phyloP scores from a whole-genome alignment of 2,797 vertebrate species.

The Petrocephalus schoutedeni region DNA sequence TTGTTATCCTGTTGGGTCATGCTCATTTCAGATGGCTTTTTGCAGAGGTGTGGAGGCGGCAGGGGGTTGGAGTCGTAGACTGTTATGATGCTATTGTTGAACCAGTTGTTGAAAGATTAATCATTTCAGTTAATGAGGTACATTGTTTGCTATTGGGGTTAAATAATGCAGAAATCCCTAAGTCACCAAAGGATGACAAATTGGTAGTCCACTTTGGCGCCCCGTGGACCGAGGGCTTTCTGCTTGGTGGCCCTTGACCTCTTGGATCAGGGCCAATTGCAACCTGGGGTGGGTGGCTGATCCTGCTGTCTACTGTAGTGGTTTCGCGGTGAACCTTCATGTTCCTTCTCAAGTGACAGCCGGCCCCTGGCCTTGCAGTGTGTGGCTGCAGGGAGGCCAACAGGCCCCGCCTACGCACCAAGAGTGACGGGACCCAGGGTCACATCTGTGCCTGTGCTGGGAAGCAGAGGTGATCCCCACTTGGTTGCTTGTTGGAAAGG shows the following conservation, averaged over 20 bases:
- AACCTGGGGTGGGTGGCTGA: neutral
- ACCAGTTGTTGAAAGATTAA: slow-evolving; percentile 1
- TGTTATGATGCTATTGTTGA: neutral
- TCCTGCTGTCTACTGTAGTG: neutral
- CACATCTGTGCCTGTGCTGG: neutral
- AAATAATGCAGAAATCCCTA: slow-evolving; percentile 1
- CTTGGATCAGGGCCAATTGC: neutral
- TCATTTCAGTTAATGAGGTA: slow-evolving; percentile 15
- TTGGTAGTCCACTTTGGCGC: neutral
- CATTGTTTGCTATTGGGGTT: neutral
- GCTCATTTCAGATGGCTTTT: neutral
- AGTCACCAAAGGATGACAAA: slow-evolving; percentile 11
- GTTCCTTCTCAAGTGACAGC: neutral
- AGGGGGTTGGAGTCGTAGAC: neutral
- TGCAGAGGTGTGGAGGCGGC: neutral
- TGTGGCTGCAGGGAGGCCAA: neutral
- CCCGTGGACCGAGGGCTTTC: neutral
- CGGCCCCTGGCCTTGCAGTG: neutral
- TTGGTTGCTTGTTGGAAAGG: neutral
- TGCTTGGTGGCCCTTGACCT: neutral
- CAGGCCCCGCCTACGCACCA: neutral
- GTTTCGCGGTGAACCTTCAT: neutral
- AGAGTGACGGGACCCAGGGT: neutral
- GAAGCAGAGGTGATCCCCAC: neutral
- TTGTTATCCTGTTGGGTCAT: neutral